These are phyloP conservation scores for Vanessa cardui DNA, from an alignment of 2,888 invertebrate genomes.

Conservation along the genomic window DNA sequence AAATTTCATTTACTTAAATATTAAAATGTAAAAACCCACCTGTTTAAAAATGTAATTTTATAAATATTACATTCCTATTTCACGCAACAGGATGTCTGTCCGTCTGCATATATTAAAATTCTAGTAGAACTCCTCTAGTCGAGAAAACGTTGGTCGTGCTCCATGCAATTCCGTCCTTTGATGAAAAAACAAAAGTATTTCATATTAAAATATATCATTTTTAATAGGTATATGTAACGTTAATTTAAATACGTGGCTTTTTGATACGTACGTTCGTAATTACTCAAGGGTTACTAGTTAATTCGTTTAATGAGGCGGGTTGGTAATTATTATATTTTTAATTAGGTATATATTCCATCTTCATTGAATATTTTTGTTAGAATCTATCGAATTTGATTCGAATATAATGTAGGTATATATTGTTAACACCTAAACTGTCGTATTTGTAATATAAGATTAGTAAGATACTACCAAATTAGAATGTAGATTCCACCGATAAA, in stretches of 20 bases:
- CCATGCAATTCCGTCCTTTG: not conserved
- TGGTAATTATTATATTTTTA: too few species aligned
- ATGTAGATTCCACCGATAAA: too few species aligned
- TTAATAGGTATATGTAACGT: not conserved
- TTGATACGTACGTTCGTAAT: not conserved
- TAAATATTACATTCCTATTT: conserved; percentile 17
- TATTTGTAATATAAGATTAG: too few species aligned
- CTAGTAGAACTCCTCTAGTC: conserved; percentile 20
- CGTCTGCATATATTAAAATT: conserved; percentile 26
- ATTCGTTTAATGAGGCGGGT: too few species aligned
- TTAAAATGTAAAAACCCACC: not conserved
- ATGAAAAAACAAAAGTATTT: not conserved
- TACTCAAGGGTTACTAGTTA: too few species aligned
- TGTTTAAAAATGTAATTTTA: not conserved
- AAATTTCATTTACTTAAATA: not conserved
- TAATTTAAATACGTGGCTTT: not conserved
- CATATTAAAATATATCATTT: not conserved
- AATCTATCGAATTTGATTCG: too few species aligned
- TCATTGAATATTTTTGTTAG: too few species aligned
- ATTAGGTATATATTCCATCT: too few species aligned
- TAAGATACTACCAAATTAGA: too few species aligned
- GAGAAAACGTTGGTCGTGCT: conserved; percentile 9
- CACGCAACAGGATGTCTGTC: conserved; percentile 30
- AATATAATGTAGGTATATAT: too few species aligned
- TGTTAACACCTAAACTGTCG: too few species aligned